Evolutionary conservation across 2,113 vertebrate genomes (phyloP), one percentile per base, ranked within the genome.

Genomic region (Thomomys bottae): DNA sequence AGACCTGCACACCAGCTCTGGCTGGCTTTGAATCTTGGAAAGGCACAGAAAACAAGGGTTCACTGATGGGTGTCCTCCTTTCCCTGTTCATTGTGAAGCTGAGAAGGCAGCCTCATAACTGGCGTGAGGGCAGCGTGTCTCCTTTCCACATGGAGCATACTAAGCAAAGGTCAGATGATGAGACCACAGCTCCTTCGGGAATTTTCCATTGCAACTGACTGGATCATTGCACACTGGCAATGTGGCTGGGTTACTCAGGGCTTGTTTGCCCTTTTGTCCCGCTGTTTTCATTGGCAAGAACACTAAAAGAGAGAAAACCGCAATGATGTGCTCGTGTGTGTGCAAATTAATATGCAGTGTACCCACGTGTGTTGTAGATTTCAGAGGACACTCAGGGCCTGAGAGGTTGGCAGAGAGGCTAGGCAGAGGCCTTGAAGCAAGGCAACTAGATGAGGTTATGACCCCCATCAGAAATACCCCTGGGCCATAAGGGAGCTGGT

Each of bases 161-260:
- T 8, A 32, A 36, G 66, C 30, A 18, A 38, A 70, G 78, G 24
- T 75, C 40, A 64, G 68, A 80, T 75, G 30, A 80, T 2, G 34
- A 42, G 32, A 57, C 1, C 2, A 2, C 1, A 24, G 12, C 10
- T 45, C 38, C 5, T 11, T 1, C 0, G 64, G 83, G 64, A n/a
- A 57, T n/a, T 82, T 82, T 54, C 85, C 36, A 45, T 54, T 15
- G 84, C 26, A 21, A 67, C 63, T 3, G 5, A 15, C 45, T 7
- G 3, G 9, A 36, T 42, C 63, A 38, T n/a, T 36, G 18, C 24
- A 12, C 7, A 0, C 15, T 78, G 14, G 61, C 70, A n/a, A 0
- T 17, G 36, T 32, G 32, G 14, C 34, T 40, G 12, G 42, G 30
- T 54, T 54, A 59, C 26, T 75, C 30, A 21, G 42, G 15, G 18